Percentiles rank a stretch among this genome's conserved stretches.
phyloP scores from a whole-genome alignment of 2,888 invertebrate species.

The Rhopalosiphum nymphaeae region DNA sequence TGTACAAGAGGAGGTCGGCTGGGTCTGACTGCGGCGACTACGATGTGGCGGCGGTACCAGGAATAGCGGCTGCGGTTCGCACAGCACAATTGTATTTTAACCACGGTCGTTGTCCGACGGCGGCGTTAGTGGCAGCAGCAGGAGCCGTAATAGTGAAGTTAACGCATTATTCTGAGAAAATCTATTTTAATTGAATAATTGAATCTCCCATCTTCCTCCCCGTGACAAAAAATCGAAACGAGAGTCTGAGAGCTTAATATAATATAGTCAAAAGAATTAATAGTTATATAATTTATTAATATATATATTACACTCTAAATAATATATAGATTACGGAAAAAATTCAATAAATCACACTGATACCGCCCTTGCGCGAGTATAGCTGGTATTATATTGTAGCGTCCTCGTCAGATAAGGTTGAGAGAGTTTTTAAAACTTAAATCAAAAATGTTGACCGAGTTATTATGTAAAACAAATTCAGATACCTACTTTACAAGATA shows the following conservation, averaged over 20 bases:
- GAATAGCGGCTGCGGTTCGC: conserved; percentile 30
- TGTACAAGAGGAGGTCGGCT: not conserved
- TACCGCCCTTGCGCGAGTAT: not conserved
- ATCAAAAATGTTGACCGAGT: not conserved
- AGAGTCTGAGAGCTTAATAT: not conserved
- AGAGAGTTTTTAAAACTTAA: not conserved
- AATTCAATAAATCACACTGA: conserved; percentile 8
- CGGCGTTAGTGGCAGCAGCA: not conserved
- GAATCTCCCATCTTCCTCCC: not conserved
- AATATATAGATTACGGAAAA: not conserved
- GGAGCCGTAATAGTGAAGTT: not conserved
- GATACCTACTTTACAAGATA: not conserved
- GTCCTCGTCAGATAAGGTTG: not conserved
- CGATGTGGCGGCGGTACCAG: not conserved
- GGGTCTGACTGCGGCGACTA: conserved; percentile 16
- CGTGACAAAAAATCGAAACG: not conserved
- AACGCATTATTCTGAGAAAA: conserved; percentile 1
- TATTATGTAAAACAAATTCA: not conserved
- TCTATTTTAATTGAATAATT: conserved; percentile 41
- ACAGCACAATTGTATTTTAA: conserved; percentile 10
- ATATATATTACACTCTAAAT: no score
- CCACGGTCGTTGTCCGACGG: conserved; percentile 40
- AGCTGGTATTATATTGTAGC: not conserved
- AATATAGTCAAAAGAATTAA: not conserved
- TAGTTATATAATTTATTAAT: not conserved